Base-by-base conservation (phyloP, 2,113 vertebrate species). In the Ictalurus punctatus region DNA sequence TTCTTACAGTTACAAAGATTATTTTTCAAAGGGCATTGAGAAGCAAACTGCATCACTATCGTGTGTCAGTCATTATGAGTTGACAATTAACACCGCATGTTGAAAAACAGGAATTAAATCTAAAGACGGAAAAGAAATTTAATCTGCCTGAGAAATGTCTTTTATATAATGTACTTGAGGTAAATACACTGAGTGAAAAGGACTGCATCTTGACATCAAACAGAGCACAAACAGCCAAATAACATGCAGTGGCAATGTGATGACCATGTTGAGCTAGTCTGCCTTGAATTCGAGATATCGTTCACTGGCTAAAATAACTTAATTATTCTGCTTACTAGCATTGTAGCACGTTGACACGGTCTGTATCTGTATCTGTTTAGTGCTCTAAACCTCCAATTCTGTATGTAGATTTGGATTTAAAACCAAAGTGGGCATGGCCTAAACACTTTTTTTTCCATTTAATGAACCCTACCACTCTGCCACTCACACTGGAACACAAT, bases 141-240 rank as follows among this genome's bases (percentile, higher is more conserved):
- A 34, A 81, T 81, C 78, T 9, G 52, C 78, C 78, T 81, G 78
- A 81, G 78, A 81, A 80, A 81, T 30, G 52, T 30, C 52, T 56
- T 81, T 81, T 81, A 30, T 2, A 16, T 81, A 30, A 30, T 10
- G 52, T 81, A 17, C 14, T 19, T 14, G 13, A 7, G 78, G 14
- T 30, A 19, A 58, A 56, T n/a, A 30, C 1, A 17, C 48, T 56
- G 48, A 30, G 6, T 17, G 10, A 30, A 81, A 56, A 30, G n/a
- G 3, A 44, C 74, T 44, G 74, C 23, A 17, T 78, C 74, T 48
- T 30, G 52, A 58, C 78, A 21, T 58, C 78, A 56, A 81, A 81
- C 78, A 8, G 40, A 52, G 27, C 78, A 56, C 78, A 58, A 81
- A 81, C 14, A 30, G 52, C 3, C 52, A 21, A 56, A 79, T 13